These are phyloP conservation scores for Balaenoptera acutorostrata DNA, from an alignment of 2,113 vertebrate genomes.

Conservation along the genomic window DNA sequence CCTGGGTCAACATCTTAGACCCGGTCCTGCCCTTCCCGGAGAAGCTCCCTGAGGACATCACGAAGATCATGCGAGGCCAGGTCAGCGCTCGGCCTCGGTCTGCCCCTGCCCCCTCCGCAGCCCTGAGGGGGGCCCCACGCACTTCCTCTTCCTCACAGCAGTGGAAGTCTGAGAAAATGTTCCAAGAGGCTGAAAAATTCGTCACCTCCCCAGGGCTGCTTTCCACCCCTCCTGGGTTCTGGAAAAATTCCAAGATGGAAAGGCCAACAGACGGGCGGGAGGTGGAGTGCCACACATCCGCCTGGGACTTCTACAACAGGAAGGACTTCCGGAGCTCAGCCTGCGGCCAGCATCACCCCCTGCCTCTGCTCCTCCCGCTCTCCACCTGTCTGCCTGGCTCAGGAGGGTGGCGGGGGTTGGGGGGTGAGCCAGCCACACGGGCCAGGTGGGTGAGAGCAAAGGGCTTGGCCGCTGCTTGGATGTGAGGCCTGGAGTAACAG, in stretches of 20 bases:
- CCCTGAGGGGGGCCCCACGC: neutral
- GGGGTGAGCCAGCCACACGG: neutral
- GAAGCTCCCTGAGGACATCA: slow-evolving; percentile 91
- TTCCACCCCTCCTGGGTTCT: slow-evolving; percentile 83
- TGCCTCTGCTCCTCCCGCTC: neutral
- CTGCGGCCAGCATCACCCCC: neutral
- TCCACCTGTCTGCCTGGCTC: neutral
- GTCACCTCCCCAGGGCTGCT: slow-evolving; percentile 88
- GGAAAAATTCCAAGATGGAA: slow-evolving; percentile 81
- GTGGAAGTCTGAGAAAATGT: slow-evolving; percentile 90
- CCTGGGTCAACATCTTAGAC: slow-evolving; percentile 92
- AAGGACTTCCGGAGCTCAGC: slow-evolving; percentile 81
- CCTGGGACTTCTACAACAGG: slow-evolving; percentile 85
- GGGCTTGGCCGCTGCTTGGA: neutral
- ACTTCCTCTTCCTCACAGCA: slow-evolving; percentile 74
- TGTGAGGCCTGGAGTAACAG: neutral
- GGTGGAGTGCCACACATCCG: slow-evolving; percentile 81
- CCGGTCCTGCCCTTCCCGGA: slow-evolving; percentile 86
- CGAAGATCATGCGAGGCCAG: slow-evolving; percentile 89
- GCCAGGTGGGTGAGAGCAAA: neutral
- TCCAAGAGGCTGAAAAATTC: slow-evolving; percentile 88
- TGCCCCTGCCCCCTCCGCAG: neutral
- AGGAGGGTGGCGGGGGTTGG: neutral
- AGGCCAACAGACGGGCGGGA: slow-evolving; percentile 71
- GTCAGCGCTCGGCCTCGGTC: slow-evolving; percentile 68